A percentile compares a stretch with the other conserved stretches of the same genome.
These are phyloP conservation scores for Dendrolimus houi DNA, from an alignment of 2,888 invertebrate genomes.

Conservation along the genomic window DNA sequence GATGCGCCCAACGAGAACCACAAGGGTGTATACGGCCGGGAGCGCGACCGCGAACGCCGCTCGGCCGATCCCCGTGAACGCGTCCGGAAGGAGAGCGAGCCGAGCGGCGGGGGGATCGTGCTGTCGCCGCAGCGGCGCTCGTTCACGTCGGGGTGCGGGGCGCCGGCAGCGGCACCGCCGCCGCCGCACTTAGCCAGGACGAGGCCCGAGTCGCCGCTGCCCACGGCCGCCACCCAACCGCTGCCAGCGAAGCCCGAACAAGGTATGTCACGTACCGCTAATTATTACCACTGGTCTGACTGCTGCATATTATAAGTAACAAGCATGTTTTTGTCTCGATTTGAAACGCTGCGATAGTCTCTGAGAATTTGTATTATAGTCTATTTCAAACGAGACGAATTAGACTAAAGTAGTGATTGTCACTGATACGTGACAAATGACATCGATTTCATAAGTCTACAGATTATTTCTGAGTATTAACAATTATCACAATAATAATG, in stretches of 20 bases:
- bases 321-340: no score
- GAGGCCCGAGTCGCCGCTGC: conserved; percentile 54
- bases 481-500: no score
- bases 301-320: no score
- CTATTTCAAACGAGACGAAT: no score
- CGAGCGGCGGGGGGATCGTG: conserved; percentile 79
- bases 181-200: conserved; percentile 67
- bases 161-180: conserved; percentile 69
- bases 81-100: conserved; percentile 86
- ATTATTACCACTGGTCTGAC: no score
- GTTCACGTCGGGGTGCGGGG: conserved; percentile 92
- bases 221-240: conserved; percentile 29
- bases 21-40: conserved; percentile 59
- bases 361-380: no score
- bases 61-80: conserved; percentile 84
- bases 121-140: conserved; percentile 90
- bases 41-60: conserved; percentile 57
- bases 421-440: no score
- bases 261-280: conserved; percentile 19
- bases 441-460: no score
- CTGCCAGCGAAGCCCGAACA: conserved; percentile 40
- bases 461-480: no score
- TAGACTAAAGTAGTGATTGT: no score
- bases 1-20: conserved; percentile 71
- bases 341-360: no score